phyloP scores from a whole-genome alignment of 2,113 vertebrate species.

The Agelaius phoeniceus region DNA sequence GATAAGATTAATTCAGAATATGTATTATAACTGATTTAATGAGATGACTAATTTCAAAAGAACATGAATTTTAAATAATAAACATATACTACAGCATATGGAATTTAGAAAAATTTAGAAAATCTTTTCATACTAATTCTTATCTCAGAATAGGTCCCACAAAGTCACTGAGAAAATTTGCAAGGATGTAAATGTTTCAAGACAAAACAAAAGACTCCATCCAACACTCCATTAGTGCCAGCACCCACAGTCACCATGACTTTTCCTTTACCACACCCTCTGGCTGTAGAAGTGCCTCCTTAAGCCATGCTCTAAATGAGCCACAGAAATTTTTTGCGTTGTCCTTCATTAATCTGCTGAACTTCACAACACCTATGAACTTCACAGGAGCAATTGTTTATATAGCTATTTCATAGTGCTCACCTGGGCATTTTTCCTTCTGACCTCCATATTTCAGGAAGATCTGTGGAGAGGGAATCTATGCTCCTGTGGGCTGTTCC shows the following conservation, averaged over 20 bases:
- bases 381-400: background rate
- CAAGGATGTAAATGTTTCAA: background rate
- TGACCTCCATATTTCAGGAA: background rate
- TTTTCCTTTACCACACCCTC: background rate
- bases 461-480: background rate
- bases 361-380: background rate
- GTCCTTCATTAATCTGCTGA: background rate
- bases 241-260: background rate
- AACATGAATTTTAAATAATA: background rate
- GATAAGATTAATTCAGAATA: background rate
- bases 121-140: background rate
- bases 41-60: background rate
- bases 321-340: background rate
- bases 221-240: background rate
- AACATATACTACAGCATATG: background rate
- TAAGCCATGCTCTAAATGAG: background rate
- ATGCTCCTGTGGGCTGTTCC: fast-evolving
- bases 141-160: background rate
- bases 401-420: background rate
- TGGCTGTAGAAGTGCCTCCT: fast-evolving
- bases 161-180: background rate
- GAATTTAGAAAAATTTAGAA: background rate
- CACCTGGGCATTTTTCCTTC: background rate
- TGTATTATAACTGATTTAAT: background rate
- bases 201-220: background rate